Evolutionary conservation across 2,797 vertebrate species (phyloP).

Genomic region (Acanthurus tractus): DNA sequence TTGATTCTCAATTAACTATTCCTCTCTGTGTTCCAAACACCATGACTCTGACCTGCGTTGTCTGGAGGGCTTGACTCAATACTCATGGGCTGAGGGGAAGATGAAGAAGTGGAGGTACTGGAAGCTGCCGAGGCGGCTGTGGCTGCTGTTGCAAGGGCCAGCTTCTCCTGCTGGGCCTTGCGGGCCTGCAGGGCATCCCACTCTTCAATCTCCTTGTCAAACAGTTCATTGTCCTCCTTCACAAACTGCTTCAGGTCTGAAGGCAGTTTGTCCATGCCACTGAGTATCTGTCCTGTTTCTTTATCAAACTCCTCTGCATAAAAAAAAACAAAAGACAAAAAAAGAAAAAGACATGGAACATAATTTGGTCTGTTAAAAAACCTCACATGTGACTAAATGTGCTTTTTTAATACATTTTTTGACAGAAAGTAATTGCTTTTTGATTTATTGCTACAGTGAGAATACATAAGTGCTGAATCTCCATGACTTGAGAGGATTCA

Average conservation of each 20-base stretch:
- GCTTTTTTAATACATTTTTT: background rate
- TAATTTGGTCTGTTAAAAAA: background rate
- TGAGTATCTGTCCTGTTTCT: slow-evolving; percentile 93
- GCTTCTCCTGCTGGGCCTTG: slow-evolving; percentile 93
- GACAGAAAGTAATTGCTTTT: background rate
- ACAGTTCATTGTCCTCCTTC: slow-evolving; percentile 94
- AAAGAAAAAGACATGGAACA: background rate
- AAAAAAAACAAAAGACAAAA: slow-evolving; percentile 3
- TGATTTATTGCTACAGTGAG: background rate
- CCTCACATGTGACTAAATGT: background rate
- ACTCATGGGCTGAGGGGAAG: slow-evolving; percentile 84
- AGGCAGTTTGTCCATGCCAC: slow-evolving; percentile 96
- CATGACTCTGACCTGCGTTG: slow-evolving; percentile 77
- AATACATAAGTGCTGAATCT: too few relatives aligned
- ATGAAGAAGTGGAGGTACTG: slow-evolving; percentile 69
- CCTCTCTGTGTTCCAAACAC: slow-evolving; percentile 8
- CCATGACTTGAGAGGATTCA: background rate
- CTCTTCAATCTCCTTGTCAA: slow-evolving; percentile 94
- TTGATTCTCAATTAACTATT: slow-evolving; percentile 46
- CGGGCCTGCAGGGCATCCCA: slow-evolving; percentile 92
- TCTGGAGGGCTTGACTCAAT: slow-evolving; percentile 80
- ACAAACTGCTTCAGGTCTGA: slow-evolving; percentile 94
- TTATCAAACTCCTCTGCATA: slow-evolving; percentile 95
- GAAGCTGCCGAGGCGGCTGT: slow-evolving; percentile 59
- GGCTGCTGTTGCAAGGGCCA: slow-evolving; percentile 85